A percentile compares a stretch with the other conserved stretches of the same genome.
Evolutionary conservation across 2,113 vertebrate genomes (phyloP).

Genomic region (Ploceus nigricollis): DNA sequence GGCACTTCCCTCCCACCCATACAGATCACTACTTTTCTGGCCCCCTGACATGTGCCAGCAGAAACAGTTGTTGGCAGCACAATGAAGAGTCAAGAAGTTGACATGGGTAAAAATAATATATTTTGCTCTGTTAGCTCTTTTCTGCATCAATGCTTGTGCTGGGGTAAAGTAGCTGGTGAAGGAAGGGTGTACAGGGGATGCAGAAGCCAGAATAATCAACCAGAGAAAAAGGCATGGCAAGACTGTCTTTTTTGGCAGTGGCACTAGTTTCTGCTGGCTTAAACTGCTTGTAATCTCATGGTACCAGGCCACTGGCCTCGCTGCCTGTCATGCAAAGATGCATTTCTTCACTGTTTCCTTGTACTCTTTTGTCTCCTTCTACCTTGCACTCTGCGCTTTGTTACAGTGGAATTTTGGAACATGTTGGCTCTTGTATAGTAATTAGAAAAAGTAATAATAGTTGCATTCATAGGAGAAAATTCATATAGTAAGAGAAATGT

Average conservation of each 20-base stretch:
- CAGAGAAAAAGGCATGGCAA: not conserved
- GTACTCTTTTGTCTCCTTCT: not conserved
- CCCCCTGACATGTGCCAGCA: not conserved
- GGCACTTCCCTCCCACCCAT: not conserved
- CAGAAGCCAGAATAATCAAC: not conserved
- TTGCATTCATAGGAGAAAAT: not conserved
- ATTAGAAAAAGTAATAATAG: not conserved
- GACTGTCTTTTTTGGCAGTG: not conserved
- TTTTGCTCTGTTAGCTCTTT: conserved; percentile 2
- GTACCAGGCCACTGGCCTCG: not conserved
- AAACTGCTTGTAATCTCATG: not conserved
- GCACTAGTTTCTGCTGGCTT: not conserved
- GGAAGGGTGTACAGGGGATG: not conserved
- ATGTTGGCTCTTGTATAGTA: not conserved
- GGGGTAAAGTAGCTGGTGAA: not conserved
- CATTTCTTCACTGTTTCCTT: not conserved
- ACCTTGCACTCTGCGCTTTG: not conserved
- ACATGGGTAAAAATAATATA: conserved; percentile 2
- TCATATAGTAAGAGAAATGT: not conserved
- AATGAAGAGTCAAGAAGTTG: not conserved
- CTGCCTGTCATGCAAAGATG: not conserved
- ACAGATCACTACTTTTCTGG: not conserved
- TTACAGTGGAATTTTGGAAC: not conserved
- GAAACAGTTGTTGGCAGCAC: not conserved
- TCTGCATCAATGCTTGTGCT: not conserved